Evolutionary conservation across 2,113 vertebrate genomes (phyloP).

Genomic region (Neodon shergylaensis): DNA sequence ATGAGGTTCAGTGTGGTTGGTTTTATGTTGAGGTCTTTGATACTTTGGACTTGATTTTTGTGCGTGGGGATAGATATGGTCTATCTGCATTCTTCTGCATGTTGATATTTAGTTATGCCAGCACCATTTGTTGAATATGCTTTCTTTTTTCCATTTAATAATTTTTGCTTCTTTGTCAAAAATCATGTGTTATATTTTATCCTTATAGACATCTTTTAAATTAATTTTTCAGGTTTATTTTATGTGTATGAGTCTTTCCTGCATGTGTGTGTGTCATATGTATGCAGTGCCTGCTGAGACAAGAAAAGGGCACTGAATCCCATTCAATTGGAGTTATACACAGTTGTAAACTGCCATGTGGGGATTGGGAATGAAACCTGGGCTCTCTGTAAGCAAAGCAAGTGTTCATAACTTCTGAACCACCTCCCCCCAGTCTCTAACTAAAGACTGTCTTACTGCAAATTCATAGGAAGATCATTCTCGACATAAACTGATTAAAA

Average conservation of each 20-base stretch:
- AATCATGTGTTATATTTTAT: neutral
- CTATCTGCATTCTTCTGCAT: too few species aligned
- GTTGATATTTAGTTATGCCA: too few species aligned
- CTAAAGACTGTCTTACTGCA: neutral
- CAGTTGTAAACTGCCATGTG: neutral
- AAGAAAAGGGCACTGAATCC: too few species aligned
- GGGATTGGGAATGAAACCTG: neutral
- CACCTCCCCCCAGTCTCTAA: neutral
- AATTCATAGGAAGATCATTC: neutral
- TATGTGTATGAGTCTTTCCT: neutral
- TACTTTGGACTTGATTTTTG: too few species aligned
- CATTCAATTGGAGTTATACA: neutral
- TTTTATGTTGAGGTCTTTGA: too few species aligned
- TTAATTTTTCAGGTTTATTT: neutral
- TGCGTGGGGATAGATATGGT: too few species aligned
- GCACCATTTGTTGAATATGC: too few species aligned
- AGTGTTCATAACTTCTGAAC: neutral
- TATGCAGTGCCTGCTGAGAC: neutral
- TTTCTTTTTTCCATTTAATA: too few species aligned
- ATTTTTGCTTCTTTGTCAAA: too few species aligned
- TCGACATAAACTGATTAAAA: neutral
- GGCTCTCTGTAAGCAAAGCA: too few species aligned
- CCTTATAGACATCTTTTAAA: neutral
- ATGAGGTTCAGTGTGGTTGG: too few species aligned
- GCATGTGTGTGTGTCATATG: neutral